Evolutionary conservation across 2,888 invertebrate genomes (phyloP).

Genomic region (Bugulina stolonifera): DNA sequence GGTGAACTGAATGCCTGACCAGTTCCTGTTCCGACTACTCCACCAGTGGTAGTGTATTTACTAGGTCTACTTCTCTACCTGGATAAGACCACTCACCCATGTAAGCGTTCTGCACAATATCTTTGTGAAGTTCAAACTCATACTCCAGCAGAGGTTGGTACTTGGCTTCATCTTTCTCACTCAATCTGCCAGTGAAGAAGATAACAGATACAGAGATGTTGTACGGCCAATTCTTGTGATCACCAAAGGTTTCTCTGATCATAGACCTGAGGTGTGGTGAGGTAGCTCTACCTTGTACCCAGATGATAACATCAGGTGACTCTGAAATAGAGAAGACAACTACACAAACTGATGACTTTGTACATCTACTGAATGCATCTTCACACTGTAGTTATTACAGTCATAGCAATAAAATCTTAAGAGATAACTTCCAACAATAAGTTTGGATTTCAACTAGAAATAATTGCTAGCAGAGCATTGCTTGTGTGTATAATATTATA

Average conservation of each 20-base stretch:
- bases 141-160: background rate
- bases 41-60: too few species aligned
- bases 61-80: too few species aligned
- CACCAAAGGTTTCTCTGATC: background rate
- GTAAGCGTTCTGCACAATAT: slow-evolving; percentile 16
- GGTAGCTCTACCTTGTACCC: slow-evolving; percentile 21
- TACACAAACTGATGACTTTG: too few species aligned
- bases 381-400: too few species aligned
- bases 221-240: background rate
- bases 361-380: too few species aligned
- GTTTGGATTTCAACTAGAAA: too few species aligned
- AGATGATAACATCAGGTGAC: background rate
- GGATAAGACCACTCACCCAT: background rate
- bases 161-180: background rate
- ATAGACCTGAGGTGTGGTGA: background rate
- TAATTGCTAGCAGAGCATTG: too few species aligned
- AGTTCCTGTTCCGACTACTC: too few species aligned
- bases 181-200: background rate
- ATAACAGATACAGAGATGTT: background rate
- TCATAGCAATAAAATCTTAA: too few species aligned
- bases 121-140: slow-evolving; percentile 6
- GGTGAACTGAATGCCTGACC: too few species aligned
- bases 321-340: background rate
- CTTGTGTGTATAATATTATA: too few species aligned
- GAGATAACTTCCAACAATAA: too few species aligned